Conservation (phyloP, 2,797 vertebrate genomes). For the Amazona ochrocephala region DNA sequence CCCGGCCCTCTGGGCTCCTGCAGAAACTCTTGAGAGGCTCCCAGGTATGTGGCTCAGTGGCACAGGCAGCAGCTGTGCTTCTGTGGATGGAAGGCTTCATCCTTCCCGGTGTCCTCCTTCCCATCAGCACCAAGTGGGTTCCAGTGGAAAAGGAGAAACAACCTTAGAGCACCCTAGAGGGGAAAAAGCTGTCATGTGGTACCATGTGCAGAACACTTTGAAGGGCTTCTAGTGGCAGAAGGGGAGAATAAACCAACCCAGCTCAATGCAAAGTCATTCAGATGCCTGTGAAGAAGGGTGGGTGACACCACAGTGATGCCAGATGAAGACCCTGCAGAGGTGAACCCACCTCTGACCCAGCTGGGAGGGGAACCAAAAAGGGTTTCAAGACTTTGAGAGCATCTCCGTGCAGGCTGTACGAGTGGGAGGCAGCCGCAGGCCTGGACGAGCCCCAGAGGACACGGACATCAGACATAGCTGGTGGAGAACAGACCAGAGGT, state of each 20-base stretch:
- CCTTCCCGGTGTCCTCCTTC: not conserved
- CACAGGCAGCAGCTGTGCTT: not conserved
- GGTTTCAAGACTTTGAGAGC: not conserved
- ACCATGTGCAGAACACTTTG: not conserved
- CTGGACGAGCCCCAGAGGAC: rapidly evolving
- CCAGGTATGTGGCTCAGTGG: not conserved
- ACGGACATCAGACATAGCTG: not conserved
- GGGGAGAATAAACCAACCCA: not conserved
- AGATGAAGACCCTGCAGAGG: not conserved
- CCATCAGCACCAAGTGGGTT: not conserved
- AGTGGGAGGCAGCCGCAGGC: not conserved
- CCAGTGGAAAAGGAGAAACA: not conserved
- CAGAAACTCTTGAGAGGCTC: not conserved
- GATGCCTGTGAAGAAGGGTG: not conserved
- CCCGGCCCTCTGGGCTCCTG: not conserved
- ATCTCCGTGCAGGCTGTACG: rapidly evolving
- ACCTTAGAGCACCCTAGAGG: not conserved
- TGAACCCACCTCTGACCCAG: not conserved
- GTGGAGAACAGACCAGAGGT: not conserved
- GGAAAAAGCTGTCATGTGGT: not conserved
- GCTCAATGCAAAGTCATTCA: not conserved
- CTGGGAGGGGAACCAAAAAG: not conserved
- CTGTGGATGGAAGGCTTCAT: not conserved
- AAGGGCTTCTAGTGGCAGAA: not conserved
- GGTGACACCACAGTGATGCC: not conserved